phyloP scores from a whole-genome alignment of 35 echinoderm and acorn worm genomes.

The Heliocidaris erythrogramma region DNA sequence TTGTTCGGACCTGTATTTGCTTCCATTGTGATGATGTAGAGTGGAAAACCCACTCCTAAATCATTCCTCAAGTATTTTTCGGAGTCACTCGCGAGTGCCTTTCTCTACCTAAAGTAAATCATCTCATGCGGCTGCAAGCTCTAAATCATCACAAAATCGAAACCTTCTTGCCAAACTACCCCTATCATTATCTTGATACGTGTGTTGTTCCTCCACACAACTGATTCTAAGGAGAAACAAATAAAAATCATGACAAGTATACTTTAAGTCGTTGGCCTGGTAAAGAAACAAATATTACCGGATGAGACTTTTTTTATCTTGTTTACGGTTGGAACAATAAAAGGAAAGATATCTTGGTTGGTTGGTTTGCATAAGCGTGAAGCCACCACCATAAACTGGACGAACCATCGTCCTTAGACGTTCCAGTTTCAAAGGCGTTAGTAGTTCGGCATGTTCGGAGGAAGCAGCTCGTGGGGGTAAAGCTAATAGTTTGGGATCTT shows the following conservation, averaged over 20 bases:
- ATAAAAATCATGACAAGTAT: not conserved
- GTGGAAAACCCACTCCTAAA: not conserved
- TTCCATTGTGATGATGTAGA: not conserved
- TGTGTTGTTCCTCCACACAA: not conserved
- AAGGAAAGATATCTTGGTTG: not conserved
- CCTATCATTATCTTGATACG: too few relatives aligned
- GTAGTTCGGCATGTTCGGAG: not conserved
- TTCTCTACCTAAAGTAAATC: conserved; percentile 11
- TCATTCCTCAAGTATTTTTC: not conserved
- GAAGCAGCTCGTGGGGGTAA: not conserved
- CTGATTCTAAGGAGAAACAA: not conserved
- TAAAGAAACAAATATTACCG: not conserved
- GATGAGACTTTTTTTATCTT: conserved; percentile 8
- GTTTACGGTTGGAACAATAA: conserved; percentile 4
- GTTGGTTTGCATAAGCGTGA: not conserved
- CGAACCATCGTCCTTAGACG: not conserved
- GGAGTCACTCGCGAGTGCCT: not conserved
- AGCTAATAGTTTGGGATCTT: not conserved
- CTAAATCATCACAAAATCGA: conserved; percentile 17
- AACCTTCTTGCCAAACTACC: not conserved
- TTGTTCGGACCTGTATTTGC: not conserved
- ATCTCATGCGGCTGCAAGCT: not conserved
- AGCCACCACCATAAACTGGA: not conserved
- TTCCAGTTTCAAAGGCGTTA: not conserved
- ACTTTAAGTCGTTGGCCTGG: not conserved